Evolutionary conservation across 2,113 vertebrate genomes (phyloP), one percentile per base, ranked within the genome.

Genomic region (Fregetta grallaria): DNA sequence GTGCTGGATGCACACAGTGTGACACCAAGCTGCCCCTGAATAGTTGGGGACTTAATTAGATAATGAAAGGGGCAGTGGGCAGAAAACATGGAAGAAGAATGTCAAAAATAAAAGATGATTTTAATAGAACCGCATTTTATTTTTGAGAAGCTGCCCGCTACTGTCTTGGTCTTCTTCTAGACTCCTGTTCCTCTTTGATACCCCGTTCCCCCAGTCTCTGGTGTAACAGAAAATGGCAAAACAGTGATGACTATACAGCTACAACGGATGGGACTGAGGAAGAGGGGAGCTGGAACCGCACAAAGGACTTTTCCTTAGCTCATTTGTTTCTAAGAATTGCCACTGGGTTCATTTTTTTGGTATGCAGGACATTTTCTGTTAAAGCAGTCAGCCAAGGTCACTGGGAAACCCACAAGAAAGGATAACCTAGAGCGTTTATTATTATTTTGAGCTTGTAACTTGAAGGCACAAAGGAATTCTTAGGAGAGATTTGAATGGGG

Each of bases 351-450:
- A n/a, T 56, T 32, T 92, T 91, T 90, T 87, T 77, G 49, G 27
- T 58, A 85, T 92, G 80, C 88, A 95, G 68, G 93, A 58, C 8
- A 42, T 61, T 82, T 72, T 88, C 59, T 53, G 52, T 89, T 92
- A 52, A 63, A 93, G 86, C 52, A 89, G 53, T 63, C 52, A 81
- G 83, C 71, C 84, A 95, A 96, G 94, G 96, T 94, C 95, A 91
- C 40, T 50, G 88, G 93, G 74, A 97, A 95, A 87, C 56, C 91
- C 89, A 82, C 34, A 91, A 85, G 76, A 94, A 97, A 89, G 70
- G 73, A 53, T 80, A 89, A 89, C 88, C 65, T 45, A 36, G 62
- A 82, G 83, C 80, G 65, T 83, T 86, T 95, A 68, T 95, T 80
- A 74, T 92, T 96, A 72, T 94, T 95, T 94, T 84, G 90, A 92